Evolutionary conservation across 1,140 invertebrate species (phyloP).

Genomic region (Sarcophaga bullata): DNA sequence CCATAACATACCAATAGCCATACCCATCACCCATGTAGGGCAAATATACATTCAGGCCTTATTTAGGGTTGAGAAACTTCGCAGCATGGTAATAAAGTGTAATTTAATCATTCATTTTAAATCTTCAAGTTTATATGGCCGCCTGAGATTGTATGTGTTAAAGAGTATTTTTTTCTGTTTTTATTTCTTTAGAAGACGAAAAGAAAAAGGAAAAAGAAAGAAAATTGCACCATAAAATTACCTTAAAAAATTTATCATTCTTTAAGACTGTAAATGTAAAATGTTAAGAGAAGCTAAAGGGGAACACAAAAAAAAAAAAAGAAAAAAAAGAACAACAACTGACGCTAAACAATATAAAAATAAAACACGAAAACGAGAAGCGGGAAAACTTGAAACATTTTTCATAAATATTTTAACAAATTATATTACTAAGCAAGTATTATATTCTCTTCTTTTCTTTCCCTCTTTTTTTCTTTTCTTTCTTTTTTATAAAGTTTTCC

Average conservation of each 20-base stretch:
- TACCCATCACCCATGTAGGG: neutral
- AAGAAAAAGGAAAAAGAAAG: too few species aligned
- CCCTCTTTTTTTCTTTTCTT: neutral
- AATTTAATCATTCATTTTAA: conserved; percentile 35
- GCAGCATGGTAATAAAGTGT: conserved; percentile 26
- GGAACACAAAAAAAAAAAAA: neutral
- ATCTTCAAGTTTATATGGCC: conserved; percentile 20
- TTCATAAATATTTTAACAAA: conserved; percentile 41
- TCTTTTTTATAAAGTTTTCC: neutral
- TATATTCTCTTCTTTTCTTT: conserved; percentile 28
- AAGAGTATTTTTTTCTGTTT: neutral
- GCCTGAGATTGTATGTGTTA: neutral
- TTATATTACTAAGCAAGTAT: conserved; percentile 35
- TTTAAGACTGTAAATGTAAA: neutral
- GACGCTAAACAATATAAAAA: too few species aligned
- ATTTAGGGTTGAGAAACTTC: neutral
- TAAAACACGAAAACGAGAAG: too few species aligned
- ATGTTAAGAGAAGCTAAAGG: neutral
- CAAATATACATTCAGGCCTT: too few species aligned
- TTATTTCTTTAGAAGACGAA: neutral
- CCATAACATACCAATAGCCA: neutral
- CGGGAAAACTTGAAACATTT: conserved; percentile 33
- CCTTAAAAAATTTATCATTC: conserved; percentile 34
- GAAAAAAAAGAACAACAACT: neutral
- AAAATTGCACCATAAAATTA: conserved; percentile 34